Evolutionary conservation across 2,113 vertebrate genomes (phyloP).

Genomic region (Zingel zingel): DNA sequence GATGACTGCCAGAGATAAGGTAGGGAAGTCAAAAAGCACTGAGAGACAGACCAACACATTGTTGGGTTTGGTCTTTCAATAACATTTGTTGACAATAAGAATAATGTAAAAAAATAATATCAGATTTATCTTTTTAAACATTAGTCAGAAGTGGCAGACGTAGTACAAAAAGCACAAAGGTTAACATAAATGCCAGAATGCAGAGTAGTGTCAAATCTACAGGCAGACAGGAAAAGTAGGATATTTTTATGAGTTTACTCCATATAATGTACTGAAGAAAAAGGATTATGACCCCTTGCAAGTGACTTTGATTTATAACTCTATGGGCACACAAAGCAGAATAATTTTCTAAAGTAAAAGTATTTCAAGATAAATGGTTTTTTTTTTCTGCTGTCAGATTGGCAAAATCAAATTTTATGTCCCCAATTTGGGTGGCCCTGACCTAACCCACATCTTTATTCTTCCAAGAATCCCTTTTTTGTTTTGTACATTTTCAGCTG

Average conservation of each 20-base stretch:
- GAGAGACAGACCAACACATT: neutral
- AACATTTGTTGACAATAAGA: neutral
- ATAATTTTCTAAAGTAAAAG: neutral
- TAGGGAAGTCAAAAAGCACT: neutral
- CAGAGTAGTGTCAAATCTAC: neutral
- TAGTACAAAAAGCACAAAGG: neutral
- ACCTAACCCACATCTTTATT: neutral
- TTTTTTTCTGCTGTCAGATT: neutral
- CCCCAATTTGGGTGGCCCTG: conserved; percentile 1
- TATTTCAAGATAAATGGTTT: conserved; percentile 5
- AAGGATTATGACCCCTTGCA: neutral
- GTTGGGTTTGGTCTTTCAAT: neutral
- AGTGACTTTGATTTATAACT: conserved; percentile 5
- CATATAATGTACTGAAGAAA: neutral
- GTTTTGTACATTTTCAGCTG: conserved; percentile 11
- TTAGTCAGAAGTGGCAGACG: neutral
- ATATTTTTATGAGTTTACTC: neutral
- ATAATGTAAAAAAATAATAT: neutral
- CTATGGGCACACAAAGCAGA: neutral
- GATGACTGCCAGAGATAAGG: too few species aligned
- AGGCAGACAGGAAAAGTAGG: neutral
- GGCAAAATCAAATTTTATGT: conserved; percentile 2
- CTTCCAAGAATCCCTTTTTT: conserved; percentile 1
- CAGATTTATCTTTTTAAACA: neutral
- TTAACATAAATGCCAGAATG: neutral